Percentiles rank a stretch among this genome's conserved stretches.
phyloP scores from a whole-genome alignment of 2,113 vertebrate species.

The Ammodytes marinus region DNA sequence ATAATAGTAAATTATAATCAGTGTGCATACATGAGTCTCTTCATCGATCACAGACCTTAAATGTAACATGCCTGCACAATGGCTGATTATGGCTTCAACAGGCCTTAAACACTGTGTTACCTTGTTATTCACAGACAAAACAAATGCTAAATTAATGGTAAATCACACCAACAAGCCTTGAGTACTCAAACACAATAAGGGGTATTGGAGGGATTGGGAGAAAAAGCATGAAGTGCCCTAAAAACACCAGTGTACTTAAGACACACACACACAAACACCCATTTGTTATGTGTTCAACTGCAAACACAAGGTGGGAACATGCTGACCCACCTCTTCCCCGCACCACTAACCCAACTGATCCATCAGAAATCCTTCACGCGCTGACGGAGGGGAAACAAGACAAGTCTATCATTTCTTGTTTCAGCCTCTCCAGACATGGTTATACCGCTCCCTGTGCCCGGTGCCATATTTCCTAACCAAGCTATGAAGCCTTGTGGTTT shows the following conservation, averaged over 20 bases:
- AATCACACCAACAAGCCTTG: constrained; percentile 7
- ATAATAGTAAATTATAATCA: background rate
- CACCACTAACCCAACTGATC: constrained; percentile 47
- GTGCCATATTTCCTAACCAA: constrained; percentile 27
- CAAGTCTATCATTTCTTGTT: constrained; percentile 49
- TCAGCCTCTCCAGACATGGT: constrained; percentile 43
- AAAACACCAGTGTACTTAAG: constrained; percentile 9
- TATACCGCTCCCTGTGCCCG: constrained; percentile 35
- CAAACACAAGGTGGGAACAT: background rate
- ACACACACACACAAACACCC: background rate
- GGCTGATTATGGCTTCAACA: background rate
- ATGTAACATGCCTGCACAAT: background rate
- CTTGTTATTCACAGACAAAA: background rate
- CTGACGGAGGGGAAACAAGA: constrained; percentile 59
- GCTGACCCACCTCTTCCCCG: constrained; percentile 33
- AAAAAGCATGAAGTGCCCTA: background rate
- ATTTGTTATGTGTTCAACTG: constrained; percentile 14
- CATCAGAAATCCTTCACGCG: constrained; percentile 34
- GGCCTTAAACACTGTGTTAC: background rate
- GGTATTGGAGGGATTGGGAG: background rate
- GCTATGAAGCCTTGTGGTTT: constrained; percentile 52
- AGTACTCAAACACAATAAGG: background rate
- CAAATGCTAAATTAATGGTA: background rate
- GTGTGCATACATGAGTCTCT: background rate
- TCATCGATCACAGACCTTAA: background rate